phyloP scores from a whole-genome alignment of 2,797 vertebrate genomes.

The Ceryle rudis region DNA sequence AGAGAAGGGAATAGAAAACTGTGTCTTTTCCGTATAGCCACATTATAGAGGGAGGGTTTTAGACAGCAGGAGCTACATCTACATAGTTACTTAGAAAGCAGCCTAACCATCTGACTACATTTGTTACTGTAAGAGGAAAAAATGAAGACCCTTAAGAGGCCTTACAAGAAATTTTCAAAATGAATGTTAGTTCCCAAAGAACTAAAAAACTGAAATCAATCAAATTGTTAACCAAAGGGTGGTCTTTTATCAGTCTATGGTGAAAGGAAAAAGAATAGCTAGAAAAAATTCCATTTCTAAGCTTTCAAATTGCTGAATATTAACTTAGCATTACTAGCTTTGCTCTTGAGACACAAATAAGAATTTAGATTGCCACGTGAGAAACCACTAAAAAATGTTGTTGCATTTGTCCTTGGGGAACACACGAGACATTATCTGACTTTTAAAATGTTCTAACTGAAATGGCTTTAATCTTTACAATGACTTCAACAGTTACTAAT shows the following conservation, averaged over 20 bases:
- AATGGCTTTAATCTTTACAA: background rate
- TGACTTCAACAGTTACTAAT: background rate
- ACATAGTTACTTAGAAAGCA: background rate
- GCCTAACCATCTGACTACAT: background rate
- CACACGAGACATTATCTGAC: background rate
- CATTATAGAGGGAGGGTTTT: background rate
- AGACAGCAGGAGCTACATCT: background rate
- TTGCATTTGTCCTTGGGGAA: background rate
- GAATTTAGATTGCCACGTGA: background rate
- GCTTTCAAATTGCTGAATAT: constrained; percentile 5
- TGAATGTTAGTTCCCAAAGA: background rate
- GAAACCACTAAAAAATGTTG: background rate
- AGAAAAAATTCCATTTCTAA: background rate
- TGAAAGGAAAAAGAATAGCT: background rate
- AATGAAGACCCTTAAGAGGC: background rate
- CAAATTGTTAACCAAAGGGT: background rate
- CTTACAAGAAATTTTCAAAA: background rate
- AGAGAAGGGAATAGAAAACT: background rate
- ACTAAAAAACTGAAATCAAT: background rate
- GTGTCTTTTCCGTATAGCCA: background rate
- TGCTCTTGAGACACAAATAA: constrained; percentile 14
- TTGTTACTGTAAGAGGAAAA: background rate
- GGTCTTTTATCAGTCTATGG: background rate
- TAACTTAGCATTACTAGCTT: constrained; percentile 5
- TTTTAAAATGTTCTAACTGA: background rate